A percentile compares a stretch with the other conserved stretches of the same genome.
These are phyloP conservation scores for Buceros bicornis DNA, from an alignment of 2,797 vertebrate species.

Conservation along the genomic window DNA sequence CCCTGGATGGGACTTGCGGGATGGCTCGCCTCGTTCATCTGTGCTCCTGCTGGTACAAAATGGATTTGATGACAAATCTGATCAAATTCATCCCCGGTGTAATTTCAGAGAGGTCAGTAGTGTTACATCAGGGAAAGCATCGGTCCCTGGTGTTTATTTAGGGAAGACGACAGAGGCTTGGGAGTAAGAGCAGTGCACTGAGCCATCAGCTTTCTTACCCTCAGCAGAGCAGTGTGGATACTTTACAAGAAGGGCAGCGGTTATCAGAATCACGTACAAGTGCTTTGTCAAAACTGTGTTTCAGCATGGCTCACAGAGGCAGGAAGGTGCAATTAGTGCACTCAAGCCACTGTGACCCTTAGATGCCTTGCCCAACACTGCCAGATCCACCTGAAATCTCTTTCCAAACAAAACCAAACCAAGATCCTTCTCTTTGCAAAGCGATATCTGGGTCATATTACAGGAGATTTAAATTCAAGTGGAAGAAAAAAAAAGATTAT, in stretches of 20 bases:
- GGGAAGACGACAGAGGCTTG: neutral
- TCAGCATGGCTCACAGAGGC: conserved; percentile 42
- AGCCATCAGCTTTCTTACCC: conserved; percentile 53
- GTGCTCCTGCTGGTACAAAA: conserved; percentile 59
- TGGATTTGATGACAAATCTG: conserved; percentile 58
- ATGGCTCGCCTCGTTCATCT: neutral
- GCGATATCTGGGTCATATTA: neutral
- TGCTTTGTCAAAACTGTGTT: conserved; percentile 37
- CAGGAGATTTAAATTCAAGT: conserved; percentile 22
- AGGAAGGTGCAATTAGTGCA: conserved; percentile 43
- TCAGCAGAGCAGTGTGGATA: neutral
- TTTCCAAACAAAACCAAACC: conserved; percentile 46
- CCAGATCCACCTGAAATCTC: conserved; percentile 55
- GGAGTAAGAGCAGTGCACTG: neutral
- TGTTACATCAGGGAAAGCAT: conserved; percentile 39
- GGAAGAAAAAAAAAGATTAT: neutral
- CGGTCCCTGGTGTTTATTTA: conserved; percentile 45
- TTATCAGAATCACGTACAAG: neutral
- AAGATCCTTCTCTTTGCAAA: conserved; percentile 21
- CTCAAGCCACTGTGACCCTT: conserved; percentile 11
- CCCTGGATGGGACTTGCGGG: conserved; percentile 56
- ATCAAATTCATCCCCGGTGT: conserved; percentile 62
- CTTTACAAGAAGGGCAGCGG: conserved; percentile 35
- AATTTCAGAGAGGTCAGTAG: conserved; percentile 59
- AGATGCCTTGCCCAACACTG: conserved; percentile 12